Base-by-base conservation (phyloP, 1,140 invertebrate species). In the Drosophila murphyi region DNA sequence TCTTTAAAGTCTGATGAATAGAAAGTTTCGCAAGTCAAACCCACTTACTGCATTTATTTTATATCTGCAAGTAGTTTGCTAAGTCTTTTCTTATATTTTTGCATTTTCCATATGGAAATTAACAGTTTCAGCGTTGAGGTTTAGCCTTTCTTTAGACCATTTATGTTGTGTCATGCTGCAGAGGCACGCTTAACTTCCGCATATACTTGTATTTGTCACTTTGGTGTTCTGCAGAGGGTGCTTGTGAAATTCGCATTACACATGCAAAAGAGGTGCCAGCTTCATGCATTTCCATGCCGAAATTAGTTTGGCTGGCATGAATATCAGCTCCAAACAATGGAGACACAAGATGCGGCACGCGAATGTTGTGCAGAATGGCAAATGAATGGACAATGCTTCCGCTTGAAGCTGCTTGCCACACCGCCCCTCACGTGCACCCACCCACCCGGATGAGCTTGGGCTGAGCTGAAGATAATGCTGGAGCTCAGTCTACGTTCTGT, bases 221-320 rank as follows among this genome's bases (percentile, higher is more conserved):
- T 12, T 20, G 56, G 51, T 50, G 47, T 65, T 61, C 37, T 34
- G 8, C 32, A 6, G 31, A 8, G 8, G 39, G n/a, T 28, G 61
- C 45, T 50, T 76, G 59, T 59, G 78, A 72, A 82, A 82, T 74
- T 77, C 74, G 48, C 61, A 88, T 82, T 85, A 68, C 54, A 68
- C 80, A 87, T 87, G 82, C 82, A 87, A 88, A 87, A 82, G 67
- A 74, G 76, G 80, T 88, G 73, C 59, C 82, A 65, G 64, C 55
- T 51, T 78, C 76, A 74, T 68, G 68, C 72, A 78, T 65, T 75
- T 71, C 57, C 60, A 71, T 64, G 67, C 47, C 67, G n/a, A 71
- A 64, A 52, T 75, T 75, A 67, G 47, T 74, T 57, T 37, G 45
- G 54, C 52, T 63, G 52, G 54, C 52, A 51, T 62, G 65, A 75